phyloP scores from a whole-genome alignment of 2,888 invertebrate genomes.

The Pristionchus entomophagus region DNA sequence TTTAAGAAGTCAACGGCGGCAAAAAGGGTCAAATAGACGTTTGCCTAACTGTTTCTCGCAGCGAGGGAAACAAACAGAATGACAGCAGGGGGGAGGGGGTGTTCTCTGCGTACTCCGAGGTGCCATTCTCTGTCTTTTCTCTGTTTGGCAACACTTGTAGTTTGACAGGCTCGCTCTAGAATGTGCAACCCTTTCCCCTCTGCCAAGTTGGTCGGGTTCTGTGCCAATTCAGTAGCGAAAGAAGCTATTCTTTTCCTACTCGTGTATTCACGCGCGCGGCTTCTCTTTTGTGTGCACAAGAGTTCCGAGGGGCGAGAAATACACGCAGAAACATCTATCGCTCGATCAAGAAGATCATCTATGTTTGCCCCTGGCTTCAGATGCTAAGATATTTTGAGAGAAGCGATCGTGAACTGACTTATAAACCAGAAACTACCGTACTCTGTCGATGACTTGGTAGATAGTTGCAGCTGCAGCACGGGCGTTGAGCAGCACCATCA shows the following conservation, averaged over 20 bases:
- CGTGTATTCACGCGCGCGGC: conserved; percentile 25
- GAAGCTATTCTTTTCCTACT: conserved; percentile 9
- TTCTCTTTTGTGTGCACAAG: background rate
- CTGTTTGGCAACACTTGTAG: conserved; percentile 1
- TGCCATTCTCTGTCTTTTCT: background rate
- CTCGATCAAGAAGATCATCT: background rate
- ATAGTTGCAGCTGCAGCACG: conserved; percentile 62
- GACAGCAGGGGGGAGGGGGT: too few species aligned
- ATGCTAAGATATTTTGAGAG: background rate
- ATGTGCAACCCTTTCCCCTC: background rate
- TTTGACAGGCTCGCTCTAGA: background rate
- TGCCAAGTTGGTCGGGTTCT: background rate
- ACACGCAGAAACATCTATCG: conserved; percentile 2
- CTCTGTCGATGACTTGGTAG: conserved; percentile 58
- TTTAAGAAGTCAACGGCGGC: background rate
- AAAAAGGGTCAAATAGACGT: background rate
- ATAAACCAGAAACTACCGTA: background rate
- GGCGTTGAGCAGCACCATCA: conserved; percentile 62
- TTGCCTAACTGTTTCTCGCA: background rate
- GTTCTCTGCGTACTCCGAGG: conserved; percentile 22
- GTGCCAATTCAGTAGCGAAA: background rate
- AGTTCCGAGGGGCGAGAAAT: background rate
- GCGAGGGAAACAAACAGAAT: background rate
- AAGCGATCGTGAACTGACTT: background rate
- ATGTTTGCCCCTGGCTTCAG: background rate